phyloP scores from a whole-genome alignment of 2,797 vertebrate species.

The Danio aesculapii region DNA sequence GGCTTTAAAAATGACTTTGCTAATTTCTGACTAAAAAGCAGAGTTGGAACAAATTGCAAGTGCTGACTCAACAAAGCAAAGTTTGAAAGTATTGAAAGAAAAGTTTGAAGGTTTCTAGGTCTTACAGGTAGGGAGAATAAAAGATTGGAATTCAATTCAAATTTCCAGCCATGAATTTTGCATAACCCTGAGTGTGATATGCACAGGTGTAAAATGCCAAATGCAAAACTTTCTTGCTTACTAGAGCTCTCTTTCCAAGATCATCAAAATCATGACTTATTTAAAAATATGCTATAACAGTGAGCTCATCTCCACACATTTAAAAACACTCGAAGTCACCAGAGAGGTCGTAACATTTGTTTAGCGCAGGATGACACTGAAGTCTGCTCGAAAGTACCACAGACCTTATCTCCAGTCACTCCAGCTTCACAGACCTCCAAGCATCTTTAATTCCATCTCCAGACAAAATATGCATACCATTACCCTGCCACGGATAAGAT shows the following conservation, averaged over 20 bases:
- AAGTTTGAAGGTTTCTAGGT: background rate
- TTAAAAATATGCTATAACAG: background rate
- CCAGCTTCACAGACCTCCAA: constrained; percentile 29
- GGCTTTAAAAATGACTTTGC: too few species aligned
- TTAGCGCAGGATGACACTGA: constrained; percentile 56
- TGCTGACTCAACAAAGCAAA: background rate
- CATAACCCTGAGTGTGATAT: background rate
- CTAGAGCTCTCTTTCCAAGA: background rate
- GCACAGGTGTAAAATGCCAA: background rate
- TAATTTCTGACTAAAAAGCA: background rate
- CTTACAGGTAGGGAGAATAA: background rate
- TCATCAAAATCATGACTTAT: background rate
- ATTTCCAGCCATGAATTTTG: constrained; percentile 9
- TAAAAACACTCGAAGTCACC: constrained; percentile 44
- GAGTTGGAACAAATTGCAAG: background rate
- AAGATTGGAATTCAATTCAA: background rate
- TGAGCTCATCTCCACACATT: constrained; percentile 47
- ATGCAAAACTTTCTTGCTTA: background rate
- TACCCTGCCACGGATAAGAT: constrained; percentile 45
- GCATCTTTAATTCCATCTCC: constrained; percentile 27
- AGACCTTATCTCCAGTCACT: background rate
- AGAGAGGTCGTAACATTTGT: constrained; percentile 53
- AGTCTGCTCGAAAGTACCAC: background rate
- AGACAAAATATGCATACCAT: constrained; percentile 49
- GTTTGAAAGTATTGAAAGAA: background rate